Base-by-base conservation (phyloP, 2,888 invertebrate genomes). In the Xestia xanthographa region DNA sequence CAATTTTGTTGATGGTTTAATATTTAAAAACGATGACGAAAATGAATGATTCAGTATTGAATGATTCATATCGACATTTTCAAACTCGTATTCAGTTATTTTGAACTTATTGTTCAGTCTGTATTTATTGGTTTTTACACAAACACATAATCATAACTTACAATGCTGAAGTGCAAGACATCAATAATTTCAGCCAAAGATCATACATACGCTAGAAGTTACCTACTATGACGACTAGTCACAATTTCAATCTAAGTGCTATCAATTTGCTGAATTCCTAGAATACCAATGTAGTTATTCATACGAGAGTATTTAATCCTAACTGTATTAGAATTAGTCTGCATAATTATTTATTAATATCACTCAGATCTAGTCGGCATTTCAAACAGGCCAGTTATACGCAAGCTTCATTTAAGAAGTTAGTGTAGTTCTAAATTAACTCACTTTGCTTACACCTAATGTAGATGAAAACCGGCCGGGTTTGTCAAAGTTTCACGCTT, bases 401-500 rank as follows among this genome's bases (percentile, higher is more conserved):
- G 34, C 38, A 80, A 50, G 58, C 60, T 2, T 48, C 48, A 17
- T n/a, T n/a, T 12, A 63, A 34, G 14, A 77, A 60, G 53, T 60
- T 63, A 72, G 60, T 62, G 12, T 77, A 45, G 68, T 73, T 76
- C 34, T 14, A 60, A 67, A 75, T 75, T 58, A 79, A 83, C 48
- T 43, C n/a, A 67, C 34, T 71, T 20, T 14, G 29, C 41, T 17
- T 50, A 29, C 38, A 50, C 58, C 58, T 53, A 41, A 69, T 72
- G 50, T 66, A 43, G 34, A 56, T 56, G 41, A 14, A 58, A 72
- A 60, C 14, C 4, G 17, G 17, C 26, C 1, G 14, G 1, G 66
- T 34, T 72, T 72, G n/a, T 65, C 70, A 82, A 82, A 78, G 56
- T 74, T 74, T 66, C 53, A 45, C n/a, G 11, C 14, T 66, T 66